phyloP scores from a whole-genome alignment of 2,113 vertebrate species.

The Progne subis region DNA sequence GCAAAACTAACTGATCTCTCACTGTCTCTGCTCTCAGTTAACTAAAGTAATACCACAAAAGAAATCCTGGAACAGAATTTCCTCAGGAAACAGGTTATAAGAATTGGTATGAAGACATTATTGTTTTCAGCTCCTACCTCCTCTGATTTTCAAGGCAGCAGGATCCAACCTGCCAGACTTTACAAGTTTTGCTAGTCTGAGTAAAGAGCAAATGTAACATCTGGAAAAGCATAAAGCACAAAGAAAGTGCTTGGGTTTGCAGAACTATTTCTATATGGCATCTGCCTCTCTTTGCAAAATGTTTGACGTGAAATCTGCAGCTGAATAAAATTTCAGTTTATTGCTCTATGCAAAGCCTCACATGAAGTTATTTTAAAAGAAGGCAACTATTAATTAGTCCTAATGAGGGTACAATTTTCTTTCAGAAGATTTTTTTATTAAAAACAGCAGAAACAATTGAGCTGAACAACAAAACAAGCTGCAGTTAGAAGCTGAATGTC shows the following conservation, averaged over 20 bases:
- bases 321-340: constrained; percentile 21
- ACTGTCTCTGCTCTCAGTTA: neutral
- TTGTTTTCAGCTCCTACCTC: neutral
- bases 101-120: neutral
- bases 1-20: neutral
- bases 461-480: constrained; percentile 8
- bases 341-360: neutral
- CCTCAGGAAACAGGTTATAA: neutral
- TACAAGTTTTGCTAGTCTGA: neutral
- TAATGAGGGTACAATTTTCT: constrained; percentile 36
- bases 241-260: neutral
- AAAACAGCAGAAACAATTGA: constrained; percentile 5
- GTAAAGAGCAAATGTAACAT: neutral
- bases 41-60: neutral
- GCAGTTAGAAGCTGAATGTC: constrained; percentile 33
- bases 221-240: neutral
- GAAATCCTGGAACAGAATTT: neutral
- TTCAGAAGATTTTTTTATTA: constrained; percentile 13
- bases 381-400: constrained; percentile 32
- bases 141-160: neutral
- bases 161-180: neutral
- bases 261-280: constrained; percentile 18
- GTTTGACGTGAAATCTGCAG: neutral
- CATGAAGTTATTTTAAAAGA: constrained; percentile 8
- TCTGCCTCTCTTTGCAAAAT: neutral